Base-by-base conservation (phyloP, 2,888 invertebrate genomes). In the Anticlea derivata region DNA sequence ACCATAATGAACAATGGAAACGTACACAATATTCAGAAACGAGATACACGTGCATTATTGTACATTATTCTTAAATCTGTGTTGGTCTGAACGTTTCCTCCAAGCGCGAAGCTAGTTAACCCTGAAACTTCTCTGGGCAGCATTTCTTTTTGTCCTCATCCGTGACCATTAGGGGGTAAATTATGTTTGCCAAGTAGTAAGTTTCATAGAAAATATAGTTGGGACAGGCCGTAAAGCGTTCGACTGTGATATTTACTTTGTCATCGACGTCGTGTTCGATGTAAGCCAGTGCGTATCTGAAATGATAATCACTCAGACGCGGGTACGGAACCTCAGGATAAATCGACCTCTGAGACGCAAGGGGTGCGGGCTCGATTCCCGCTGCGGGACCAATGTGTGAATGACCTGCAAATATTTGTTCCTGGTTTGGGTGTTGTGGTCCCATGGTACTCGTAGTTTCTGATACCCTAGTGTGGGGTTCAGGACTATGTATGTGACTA, bases 91-190 rank as follows among this genome's bases (percentile, higher is more conserved):
- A 39, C 12, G 11, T 34, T 1, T 13, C 5, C 5, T 12, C 1
- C 8, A n/a, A 6, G 10, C 38, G 17, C 7, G 10, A 4, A 1
- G 5, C 8, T 1, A 39, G 26, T 7, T 33, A 30, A 1, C 23
- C 5, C 6, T 27, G 8, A 3, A 27, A 35, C 8, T 7, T 13
- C 0, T 6, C 23, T 0, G 6, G 17, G 26, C 40, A 46, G 26
- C 46, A 41, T 5, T n/a, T 8, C n/a, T n/a, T 10, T 31, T 46
- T 35, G n/a, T 51, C 40, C 20, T 2, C 1, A 8, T 41, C 46
- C 26, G 7, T 13, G 12, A 12, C 5, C 40, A 41, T 31, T 5
- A 35, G 17, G 1, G 50, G 29, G 10, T 40, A 31, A 5, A 31
- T 8, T 2, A 48, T 7, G 3, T 17, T 5, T 2, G 38, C 26